These are phyloP conservation scores for Nannospalax galili DNA, from an alignment of 2,113 vertebrate genomes.

Conservation along the genomic window DNA sequence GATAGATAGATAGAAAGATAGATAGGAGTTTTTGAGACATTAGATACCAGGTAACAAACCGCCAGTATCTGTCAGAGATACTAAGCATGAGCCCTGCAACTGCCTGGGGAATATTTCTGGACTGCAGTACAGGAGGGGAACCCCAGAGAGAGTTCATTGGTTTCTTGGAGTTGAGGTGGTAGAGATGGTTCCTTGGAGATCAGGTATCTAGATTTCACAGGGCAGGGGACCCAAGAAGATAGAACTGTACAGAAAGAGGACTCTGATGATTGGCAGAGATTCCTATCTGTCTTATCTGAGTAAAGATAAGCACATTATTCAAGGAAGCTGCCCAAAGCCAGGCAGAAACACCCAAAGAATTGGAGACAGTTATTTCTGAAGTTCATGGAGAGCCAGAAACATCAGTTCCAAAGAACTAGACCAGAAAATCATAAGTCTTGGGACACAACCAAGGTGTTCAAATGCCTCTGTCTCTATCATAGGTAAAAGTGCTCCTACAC, in stretches of 20 bases:
- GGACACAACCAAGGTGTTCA: background rate
- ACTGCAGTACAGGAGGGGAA: background rate
- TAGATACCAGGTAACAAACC: background rate
- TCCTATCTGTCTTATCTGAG: background rate
- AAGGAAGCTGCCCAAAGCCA: background rate
- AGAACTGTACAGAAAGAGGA: background rate
- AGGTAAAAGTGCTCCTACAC: too few relatives aligned
- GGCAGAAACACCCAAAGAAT: background rate
- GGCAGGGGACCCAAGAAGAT: background rate
- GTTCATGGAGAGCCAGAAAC: background rate
- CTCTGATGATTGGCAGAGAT: background rate
- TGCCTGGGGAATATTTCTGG: background rate
- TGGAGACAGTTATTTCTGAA: background rate
- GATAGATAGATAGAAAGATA: background rate
- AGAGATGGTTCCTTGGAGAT: too few relatives aligned
- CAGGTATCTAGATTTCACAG: background rate
- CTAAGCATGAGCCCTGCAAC: background rate
- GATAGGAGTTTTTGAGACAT: background rate
- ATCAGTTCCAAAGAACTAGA: background rate
- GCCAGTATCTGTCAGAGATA: background rate
- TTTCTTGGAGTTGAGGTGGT: background rate
- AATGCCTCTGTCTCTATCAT: background rate
- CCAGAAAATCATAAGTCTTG: background rate
- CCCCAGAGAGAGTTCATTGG: background rate
- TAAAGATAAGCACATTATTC: fast-evolving